phyloP scores from a whole-genome alignment of 35 echinoderm and acorn worm species.

The Apostichopus californicus region DNA sequence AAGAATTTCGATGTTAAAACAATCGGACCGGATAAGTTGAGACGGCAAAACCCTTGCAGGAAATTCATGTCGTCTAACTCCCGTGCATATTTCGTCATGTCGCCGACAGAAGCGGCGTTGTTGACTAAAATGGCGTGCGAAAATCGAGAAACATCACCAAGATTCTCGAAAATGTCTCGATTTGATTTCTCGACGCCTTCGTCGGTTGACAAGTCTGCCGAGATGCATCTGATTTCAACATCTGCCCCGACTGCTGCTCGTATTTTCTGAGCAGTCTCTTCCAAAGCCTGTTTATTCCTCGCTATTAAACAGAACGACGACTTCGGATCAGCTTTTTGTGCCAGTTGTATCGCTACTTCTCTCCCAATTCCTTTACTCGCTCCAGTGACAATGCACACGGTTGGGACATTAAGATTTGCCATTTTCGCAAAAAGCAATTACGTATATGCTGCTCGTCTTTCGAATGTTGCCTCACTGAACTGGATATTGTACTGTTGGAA shows the following conservation, averaged over 20 bases:
- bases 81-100: background rate
- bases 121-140: constrained; percentile 16
- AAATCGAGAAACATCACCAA: constrained; percentile 1
- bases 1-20: constrained; percentile 11
- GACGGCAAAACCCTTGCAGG: background rate
- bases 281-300: background rate
- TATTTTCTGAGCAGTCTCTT: constrained; percentile 5
- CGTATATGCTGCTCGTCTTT: no score
- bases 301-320: constrained; percentile 14
- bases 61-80: constrained; percentile 1
- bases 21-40: constrained; percentile 6
- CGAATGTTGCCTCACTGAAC: no score
- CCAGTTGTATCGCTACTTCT: constrained; percentile 30
- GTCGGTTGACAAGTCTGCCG: background rate
- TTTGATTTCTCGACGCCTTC: background rate
- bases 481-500: no score
- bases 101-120: constrained; percentile 5
- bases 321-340: background rate
- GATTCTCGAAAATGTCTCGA: constrained; percentile 7
- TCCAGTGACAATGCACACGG: constrained; percentile 32
- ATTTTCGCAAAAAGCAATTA: background rate
- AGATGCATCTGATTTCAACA: background rate
- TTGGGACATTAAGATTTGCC: constrained; percentile 3
- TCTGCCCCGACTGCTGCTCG: background rate
- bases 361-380: constrained; percentile 10